A percentile compares a stretch with the other conserved stretches of the same genome.
Conservation (phyloP, 2,888 invertebrate species). For the Chloroclysta siterata region DNA sequence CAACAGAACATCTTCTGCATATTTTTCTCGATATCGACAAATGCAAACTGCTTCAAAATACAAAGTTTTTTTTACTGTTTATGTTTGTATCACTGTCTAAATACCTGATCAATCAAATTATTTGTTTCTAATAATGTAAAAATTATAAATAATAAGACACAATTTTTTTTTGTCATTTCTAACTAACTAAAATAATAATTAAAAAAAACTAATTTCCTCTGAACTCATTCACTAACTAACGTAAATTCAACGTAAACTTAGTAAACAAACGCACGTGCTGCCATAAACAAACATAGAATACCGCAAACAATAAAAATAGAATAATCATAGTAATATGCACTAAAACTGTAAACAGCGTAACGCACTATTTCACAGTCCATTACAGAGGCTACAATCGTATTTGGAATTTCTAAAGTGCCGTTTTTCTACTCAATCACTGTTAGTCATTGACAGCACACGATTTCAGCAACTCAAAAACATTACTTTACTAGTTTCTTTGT, state of each 20-base stretch:
- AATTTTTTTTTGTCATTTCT: too few species aligned
- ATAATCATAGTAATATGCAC: constrained; percentile 11
- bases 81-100: too few species aligned
- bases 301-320: not conserved
- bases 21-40: too few species aligned
- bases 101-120: too few species aligned
- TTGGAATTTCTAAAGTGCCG: constrained; percentile 19
- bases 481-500: not conserved
- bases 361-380: constrained; percentile 21
- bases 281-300: not conserved
- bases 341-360: constrained; percentile 7
- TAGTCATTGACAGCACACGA: constrained; percentile 4
- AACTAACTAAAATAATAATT: too few species aligned
- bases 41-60: too few species aligned
- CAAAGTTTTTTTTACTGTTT: too few species aligned
- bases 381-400: constrained; percentile 11
- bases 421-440: constrained; percentile 13
- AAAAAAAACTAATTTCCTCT: too few species aligned
- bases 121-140: too few species aligned
- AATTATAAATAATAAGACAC: too few species aligned
- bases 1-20: too few species aligned
- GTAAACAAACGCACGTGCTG: constrained; percentile 28
- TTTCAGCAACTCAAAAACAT: constrained; percentile 3
- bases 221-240: too few species aligned
- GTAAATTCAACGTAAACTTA: not conserved